phyloP scores from a whole-genome alignment of 2,888 invertebrate species.

The Sarcophaga subvicina region DNA sequence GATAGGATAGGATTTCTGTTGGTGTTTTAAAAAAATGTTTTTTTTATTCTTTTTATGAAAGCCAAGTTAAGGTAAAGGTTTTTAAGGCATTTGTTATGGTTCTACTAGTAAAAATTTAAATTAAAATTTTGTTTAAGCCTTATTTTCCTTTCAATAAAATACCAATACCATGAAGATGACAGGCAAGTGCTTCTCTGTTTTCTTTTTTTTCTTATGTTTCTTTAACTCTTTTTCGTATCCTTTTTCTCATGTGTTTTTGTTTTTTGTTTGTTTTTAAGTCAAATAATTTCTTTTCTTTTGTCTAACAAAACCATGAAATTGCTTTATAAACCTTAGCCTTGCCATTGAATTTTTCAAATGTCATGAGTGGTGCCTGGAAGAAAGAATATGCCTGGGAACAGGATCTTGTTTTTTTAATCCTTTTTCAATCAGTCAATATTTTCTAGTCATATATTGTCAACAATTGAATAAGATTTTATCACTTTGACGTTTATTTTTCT shows the following conservation, averaged over 20 bases:
- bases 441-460: conserved; percentile 12
- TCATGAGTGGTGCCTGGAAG: conserved; percentile 41
- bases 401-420: conserved; percentile 55
- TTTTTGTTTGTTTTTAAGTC: not conserved
- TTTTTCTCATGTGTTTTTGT: not conserved
- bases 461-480: conserved; percentile 67
- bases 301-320: conserved; percentile 53
- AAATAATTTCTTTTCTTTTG: conserved; percentile 46
- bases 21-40: not conserved
- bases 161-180: not conserved
- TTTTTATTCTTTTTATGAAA: not conserved
- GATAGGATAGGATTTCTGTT: conserved; percentile 5
- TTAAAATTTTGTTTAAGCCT: not conserved
- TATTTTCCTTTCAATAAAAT: not conserved
- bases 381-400: conserved; percentile 52
- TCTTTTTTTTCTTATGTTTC: conserved; percentile 11
- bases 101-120: conserved; percentile 35
- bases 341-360: conserved; percentile 36
- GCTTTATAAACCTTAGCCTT: conserved; percentile 3
- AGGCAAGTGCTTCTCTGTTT: conserved; percentile 40
- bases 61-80: conserved; percentile 43
- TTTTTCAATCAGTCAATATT: conserved; percentile 47
- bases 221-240: conserved; percentile 57
- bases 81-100: conserved; percentile 58
- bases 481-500: not conserved